Percentiles rank a stretch among this genome's conserved stretches.
Conservation (phyloP, 1,140 invertebrate genomes). For the Penaeus vannamei region DNA sequence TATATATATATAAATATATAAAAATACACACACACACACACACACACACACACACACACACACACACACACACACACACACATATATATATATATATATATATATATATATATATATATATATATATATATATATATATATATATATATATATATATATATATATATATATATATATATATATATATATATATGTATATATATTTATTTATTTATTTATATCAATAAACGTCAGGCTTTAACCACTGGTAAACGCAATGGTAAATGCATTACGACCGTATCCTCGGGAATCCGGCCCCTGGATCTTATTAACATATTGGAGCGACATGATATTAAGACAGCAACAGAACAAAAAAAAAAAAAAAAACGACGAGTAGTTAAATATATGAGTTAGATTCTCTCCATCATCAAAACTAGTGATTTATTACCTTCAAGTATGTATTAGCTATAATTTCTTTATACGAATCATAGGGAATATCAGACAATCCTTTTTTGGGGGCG, state of each 20-base stretch:
- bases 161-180: slow-evolving; percentile 16
- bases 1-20: no score
- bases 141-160: slow-evolving; percentile 9
- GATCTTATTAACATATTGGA: no score
- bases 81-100: slow-evolving; percentile 14
- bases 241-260: neutral
- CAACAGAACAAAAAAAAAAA: no score
- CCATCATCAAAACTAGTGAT: no score
- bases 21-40: slow-evolving; percentile 11
- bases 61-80: slow-evolving; percentile 11
- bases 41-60: slow-evolving; percentile 11
- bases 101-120: slow-evolving; percentile 16
- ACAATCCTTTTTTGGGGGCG: no score
- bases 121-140: slow-evolving; percentile 9
- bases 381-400: no score
- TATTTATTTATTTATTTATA: neutral
- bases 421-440: no score
- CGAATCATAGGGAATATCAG: no score
- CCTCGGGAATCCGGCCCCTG: neutral
- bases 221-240: neutral
- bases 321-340: no score
- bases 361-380: no score
- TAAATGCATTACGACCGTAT: neutral
- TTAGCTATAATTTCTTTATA: no score
- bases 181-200: slow-evolving; percentile 16